Percentiles rank a stretch among this genome's conserved stretches.
Conservation (phyloP, 2,797 vertebrate species). For the Pantherophis vulpinus region DNA sequence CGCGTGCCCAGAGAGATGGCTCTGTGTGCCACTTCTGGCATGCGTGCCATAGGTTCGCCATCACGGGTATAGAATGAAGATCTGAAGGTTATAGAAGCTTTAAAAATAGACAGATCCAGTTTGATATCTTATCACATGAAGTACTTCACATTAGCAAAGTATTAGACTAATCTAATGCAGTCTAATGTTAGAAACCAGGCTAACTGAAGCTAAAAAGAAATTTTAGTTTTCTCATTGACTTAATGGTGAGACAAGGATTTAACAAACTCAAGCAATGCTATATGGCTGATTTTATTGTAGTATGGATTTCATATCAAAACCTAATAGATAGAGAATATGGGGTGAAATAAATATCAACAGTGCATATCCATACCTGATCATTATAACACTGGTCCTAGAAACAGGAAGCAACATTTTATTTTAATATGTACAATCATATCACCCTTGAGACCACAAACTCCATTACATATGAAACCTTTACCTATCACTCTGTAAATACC, state of each 20-base stretch:
- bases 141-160: not conserved
- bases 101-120: not conserved
- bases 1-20: too few relatives aligned
- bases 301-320: not conserved
- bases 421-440: not conserved
- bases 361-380: not conserved
- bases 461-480: not conserved
- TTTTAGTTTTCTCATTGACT: not conserved
- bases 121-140: not conserved
- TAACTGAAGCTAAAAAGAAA: not conserved
- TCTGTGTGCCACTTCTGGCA: too few relatives aligned
- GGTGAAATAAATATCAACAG: not conserved
- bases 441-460: not conserved
- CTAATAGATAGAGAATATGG: not conserved
- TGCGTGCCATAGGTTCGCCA: too few relatives aligned
- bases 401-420: not conserved
- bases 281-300: not conserved
- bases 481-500: not conserved
- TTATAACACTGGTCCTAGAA: not conserved
- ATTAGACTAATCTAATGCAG: not conserved
- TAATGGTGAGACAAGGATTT: not conserved
- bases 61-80: not conserved
- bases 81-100: not conserved
- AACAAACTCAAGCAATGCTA: not conserved
- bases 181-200: not conserved